phyloP scores from a whole-genome alignment of 2,113 vertebrate genomes.

The Diphyllodes magnificus region DNA sequence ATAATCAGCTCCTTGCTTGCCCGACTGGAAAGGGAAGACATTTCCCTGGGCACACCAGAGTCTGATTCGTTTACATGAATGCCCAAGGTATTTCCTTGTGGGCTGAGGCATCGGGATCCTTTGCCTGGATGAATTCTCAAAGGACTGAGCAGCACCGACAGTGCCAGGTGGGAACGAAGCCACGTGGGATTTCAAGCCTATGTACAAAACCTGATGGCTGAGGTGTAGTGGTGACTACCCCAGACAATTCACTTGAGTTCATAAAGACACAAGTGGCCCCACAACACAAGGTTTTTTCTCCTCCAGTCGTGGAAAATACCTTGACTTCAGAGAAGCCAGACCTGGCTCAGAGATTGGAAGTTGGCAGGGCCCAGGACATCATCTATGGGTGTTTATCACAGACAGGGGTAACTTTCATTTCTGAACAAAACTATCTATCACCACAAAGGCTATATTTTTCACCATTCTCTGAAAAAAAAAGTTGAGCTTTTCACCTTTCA shows the following conservation, averaged over 20 bases:
- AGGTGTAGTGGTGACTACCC: background rate
- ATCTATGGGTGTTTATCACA: background rate
- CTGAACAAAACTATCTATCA: background rate
- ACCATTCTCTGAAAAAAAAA: background rate
- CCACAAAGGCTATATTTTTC: background rate
- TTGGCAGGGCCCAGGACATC: background rate
- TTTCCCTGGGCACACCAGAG: background rate
- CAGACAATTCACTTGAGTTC: background rate
- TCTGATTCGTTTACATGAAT: background rate
- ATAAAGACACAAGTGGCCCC: background rate
- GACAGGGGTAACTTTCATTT: background rate
- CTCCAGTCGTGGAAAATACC: background rate
- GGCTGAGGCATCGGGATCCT: background rate
- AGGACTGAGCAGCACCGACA: background rate
- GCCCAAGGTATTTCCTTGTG: background rate
- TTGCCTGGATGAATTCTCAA: background rate
- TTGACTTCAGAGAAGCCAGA: background rate
- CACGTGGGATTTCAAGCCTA: background rate
- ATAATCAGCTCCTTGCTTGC: background rate
- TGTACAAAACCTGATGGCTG: background rate
- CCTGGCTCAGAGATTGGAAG: background rate
- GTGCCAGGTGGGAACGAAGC: background rate
- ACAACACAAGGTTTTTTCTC: background rate
- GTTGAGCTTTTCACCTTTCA: background rate
- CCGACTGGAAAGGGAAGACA: background rate